Base-by-base conservation (phyloP, 2,797 vertebrate genomes). In the Chromis chromis region DNA sequence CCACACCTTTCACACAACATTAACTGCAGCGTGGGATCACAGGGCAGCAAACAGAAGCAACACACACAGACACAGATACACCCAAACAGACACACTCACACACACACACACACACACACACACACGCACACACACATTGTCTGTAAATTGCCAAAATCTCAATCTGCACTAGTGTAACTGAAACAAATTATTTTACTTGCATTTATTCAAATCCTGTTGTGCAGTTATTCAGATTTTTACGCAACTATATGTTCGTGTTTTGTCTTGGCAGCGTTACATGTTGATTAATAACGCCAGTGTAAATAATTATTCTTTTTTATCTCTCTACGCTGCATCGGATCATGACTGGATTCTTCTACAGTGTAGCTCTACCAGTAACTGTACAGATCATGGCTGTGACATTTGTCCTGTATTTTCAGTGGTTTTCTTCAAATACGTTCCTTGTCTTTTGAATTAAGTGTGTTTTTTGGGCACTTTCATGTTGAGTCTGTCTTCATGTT, bases 1-100 rank as follows among this genome's bases (percentile, higher is more conserved):
- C 80, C 82, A 86, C 87, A 87, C 82, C 77, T 90, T 90, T 91
- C 85, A 85, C 88, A 89, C 72, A 78, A 77, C 69, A 66, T 72
- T 78, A 78, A 78, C 55, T 75, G 71, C 79, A 76, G 60, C 7
- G 53, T 73, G 72, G 82, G 78, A 85, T 78, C 77, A 44, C 68
- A 69, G 68, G 31, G 6, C 42, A 36, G 59, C 52, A 63, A 54
- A 74, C 8, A 69, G 16, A 21, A 7, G 8, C 62, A 62, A 17
- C 39, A 59, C 54, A 27, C 42, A 57, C 25, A n/a, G 54, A 24
- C 31, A 60, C 33, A 22, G 33, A 54, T 5, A 57, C 10, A 64
- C 42, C 22, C 57, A 46, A 19, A 36, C 39, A 59, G 16, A 65
- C 59, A 65, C 54, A 46, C 24, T 4, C 19, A 36, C 52, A 33